Percentiles rank a stretch among this genome's conserved stretches.
Evolutionary conservation across 2,888 invertebrate genomes (phyloP).

Genomic region (Peribatodes rhomboidaria): DNA sequence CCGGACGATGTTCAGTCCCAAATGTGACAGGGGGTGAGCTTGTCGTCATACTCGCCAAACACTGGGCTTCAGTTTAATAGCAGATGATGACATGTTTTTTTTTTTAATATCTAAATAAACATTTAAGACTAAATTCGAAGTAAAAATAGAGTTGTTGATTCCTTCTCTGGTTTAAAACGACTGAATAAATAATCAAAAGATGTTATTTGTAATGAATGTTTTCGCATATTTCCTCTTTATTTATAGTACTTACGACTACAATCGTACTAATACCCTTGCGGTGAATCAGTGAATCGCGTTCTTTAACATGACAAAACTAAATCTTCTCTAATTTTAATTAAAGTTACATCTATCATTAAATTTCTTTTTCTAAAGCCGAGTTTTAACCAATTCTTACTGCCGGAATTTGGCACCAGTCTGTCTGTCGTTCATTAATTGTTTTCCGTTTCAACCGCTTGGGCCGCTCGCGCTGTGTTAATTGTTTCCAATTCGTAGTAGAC

Average conservation of each 20-base stretch:
- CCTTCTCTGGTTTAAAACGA: conserved; percentile 9
- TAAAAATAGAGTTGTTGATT: not conserved
- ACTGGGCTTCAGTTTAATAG: too few species aligned
- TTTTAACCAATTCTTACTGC: too few species aligned
- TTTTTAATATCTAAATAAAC: not conserved
- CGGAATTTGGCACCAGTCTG: conserved; percentile 53
- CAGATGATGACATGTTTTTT: too few species aligned
- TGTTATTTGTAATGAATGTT: conserved; percentile 16
- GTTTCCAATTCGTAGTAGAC: conserved; percentile 49
- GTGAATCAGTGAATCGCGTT: conserved; percentile 10
- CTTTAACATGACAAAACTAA: not conserved
- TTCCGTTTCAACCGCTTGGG: conserved; percentile 40
- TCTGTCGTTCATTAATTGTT: conserved; percentile 52
- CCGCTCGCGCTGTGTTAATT: conserved; percentile 45
- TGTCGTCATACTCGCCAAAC: too few species aligned
- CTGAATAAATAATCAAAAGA: conserved; percentile 3
- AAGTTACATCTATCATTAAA: not conserved
- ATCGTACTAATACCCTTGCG: not conserved
- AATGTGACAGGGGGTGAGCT: too few species aligned
- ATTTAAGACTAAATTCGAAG: not conserved
- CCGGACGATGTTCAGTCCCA: too few species aligned
- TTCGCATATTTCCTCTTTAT: conserved; percentile 2
- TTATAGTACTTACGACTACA: not conserved
- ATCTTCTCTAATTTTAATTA: too few species aligned
- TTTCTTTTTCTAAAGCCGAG: too few species aligned